Evolutionary conservation across 2,888 invertebrate genomes (phyloP).

Genomic region (Epirrhoe alternata): DNA sequence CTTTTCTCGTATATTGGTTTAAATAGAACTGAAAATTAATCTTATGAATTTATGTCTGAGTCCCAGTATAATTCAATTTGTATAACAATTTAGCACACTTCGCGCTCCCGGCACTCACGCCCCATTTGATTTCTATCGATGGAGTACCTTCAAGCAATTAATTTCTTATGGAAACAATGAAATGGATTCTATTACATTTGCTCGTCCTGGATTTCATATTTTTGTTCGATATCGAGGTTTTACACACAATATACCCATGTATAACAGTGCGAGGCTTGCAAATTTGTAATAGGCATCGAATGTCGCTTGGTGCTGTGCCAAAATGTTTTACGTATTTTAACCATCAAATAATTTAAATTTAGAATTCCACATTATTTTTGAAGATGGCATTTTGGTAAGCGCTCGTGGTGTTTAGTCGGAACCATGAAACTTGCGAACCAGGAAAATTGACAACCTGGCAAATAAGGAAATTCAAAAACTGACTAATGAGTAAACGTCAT

Average conservation of each 20-base stretch:
- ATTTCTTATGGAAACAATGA: conserved; percentile 40
- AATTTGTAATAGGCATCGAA: not conserved
- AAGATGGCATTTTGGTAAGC: too few species aligned
- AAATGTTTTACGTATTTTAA: too few species aligned
- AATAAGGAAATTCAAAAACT: too few species aligned
- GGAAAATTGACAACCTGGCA: too few species aligned
- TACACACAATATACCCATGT: not conserved
- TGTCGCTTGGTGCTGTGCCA: too few species aligned
- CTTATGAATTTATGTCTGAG: not conserved
- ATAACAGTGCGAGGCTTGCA: not conserved
- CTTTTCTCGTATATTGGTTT: not conserved
- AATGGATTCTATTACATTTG: not conserved
- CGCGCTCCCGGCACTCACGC: conserved; percentile 32
- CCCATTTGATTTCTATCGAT: conserved; percentile 45
- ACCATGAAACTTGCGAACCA: too few species aligned
- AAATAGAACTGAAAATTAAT: not conserved
- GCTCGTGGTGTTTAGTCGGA: too few species aligned
- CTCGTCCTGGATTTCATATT: not conserved
- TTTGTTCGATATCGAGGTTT: not conserved
- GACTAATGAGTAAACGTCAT: too few species aligned
- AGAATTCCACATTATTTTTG: too few species aligned
- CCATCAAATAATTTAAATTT: too few species aligned
- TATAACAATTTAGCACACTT: conserved; percentile 18
- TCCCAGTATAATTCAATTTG: conserved; percentile 1
- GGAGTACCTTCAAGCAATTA: conserved; percentile 39